Evolutionary conservation across 2,797 vertebrate genomes (phyloP).

Genomic region (Uromys caudimaculatus): DNA sequence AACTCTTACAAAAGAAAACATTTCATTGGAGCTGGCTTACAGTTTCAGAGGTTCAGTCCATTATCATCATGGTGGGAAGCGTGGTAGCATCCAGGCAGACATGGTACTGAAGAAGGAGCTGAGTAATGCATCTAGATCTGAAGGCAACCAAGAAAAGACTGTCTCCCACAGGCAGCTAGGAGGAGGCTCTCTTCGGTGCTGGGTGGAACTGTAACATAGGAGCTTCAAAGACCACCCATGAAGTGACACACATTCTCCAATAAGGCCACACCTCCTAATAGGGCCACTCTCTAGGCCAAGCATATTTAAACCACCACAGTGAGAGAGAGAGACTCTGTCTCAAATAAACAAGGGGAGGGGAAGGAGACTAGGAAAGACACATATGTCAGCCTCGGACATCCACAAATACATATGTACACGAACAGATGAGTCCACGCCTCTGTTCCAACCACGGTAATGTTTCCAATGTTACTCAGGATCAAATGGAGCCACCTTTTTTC

Average conservation of each 20-base stretch:
- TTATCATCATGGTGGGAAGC: not conserved
- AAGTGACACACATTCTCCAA: not conserved
- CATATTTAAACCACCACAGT: not conserved
- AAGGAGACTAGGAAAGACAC: not conserved
- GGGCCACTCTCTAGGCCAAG: not conserved
- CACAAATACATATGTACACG: not conserved
- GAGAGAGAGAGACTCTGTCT: not conserved
- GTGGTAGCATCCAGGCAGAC: not conserved
- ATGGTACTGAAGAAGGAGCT: not conserved
- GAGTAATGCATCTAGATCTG: not conserved
- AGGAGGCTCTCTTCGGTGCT: not conserved
- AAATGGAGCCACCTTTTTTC: not conserved
- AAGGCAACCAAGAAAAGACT: not conserved
- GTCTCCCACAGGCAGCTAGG: not conserved
- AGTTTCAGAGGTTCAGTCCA: not conserved
- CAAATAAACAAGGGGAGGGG: not conserved
- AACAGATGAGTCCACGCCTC: not conserved
- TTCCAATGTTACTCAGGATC: not conserved
- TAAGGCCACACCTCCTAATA: not conserved
- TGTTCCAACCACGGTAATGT: not conserved
- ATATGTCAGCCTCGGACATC: no score
- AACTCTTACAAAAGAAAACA: not conserved
- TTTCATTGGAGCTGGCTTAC: not conserved
- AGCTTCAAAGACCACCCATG: not conserved
- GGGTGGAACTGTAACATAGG: not conserved